A percentile compares a stretch with the other conserved stretches of the same genome.
phyloP scores from a whole-genome alignment of 2,797 vertebrate species.

The Diceros bicornis region DNA sequence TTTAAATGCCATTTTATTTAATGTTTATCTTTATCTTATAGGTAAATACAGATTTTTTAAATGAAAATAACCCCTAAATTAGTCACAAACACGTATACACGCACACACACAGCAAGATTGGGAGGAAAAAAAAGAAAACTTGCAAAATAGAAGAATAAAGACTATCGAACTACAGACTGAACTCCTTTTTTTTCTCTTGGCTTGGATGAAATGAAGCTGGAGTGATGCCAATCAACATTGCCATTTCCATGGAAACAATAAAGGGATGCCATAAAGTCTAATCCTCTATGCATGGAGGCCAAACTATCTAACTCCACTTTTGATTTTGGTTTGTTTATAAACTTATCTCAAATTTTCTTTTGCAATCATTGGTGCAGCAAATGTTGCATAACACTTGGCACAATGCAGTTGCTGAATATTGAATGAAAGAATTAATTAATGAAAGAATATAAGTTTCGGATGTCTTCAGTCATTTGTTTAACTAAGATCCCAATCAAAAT shows the following conservation, averaged over 20 bases:
- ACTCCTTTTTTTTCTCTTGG: background rate
- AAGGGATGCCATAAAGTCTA: background rate
- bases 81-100: background rate
- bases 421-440: slow-evolving; percentile 65
- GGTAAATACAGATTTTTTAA: background rate
- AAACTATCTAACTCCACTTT: slow-evolving; percentile 8
- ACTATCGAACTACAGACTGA: background rate
- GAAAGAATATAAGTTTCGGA: slow-evolving; percentile 49
- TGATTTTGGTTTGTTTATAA: slow-evolving; percentile 58
- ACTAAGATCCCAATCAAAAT: slow-evolving; percentile 43
- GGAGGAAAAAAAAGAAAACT: background rate
- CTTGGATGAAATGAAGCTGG: background rate
- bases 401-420: slow-evolving; percentile 1
- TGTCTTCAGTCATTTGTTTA: slow-evolving; percentile 27
- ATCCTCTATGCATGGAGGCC: background rate
- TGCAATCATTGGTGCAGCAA: background rate
- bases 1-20: slow-evolving; percentile 10
- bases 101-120: background rate
- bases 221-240: background rate
- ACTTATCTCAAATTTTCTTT: slow-evolving; percentile 34
- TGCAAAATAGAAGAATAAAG: background rate
- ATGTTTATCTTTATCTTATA: background rate
- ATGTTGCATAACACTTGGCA: slow-evolving; percentile 6
- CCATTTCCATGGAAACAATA: background rate
- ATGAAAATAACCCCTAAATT: slow-evolving; percentile 9